Evolutionary conservation across 2,113 vertebrate genomes (phyloP).

Genomic region (Azemiops feae): DNA sequence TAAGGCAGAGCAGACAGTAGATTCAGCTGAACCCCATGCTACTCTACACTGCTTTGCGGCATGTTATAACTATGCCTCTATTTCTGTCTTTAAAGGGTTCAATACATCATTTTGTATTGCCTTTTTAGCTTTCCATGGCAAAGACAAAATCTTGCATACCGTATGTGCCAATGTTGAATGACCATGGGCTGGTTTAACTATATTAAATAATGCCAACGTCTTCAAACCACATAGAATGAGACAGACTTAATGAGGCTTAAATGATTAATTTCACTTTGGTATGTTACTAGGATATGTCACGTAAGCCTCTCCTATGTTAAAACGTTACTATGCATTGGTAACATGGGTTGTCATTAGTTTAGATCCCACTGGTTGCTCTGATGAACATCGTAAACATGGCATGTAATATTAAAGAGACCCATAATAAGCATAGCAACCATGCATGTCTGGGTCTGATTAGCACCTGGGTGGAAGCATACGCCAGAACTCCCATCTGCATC

Average conservation of each 20-base stretch:
- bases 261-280: not conserved
- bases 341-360: not conserved
- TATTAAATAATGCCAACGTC: not conserved
- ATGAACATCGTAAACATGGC: not conserved
- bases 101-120: not conserved
- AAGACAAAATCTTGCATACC: not conserved
- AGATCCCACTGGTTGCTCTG: not conserved
- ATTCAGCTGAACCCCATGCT: not conserved
- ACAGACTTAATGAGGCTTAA: not conserved
- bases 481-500: not conserved
- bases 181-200: not conserved
- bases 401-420: not conserved
- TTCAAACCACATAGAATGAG: not conserved
- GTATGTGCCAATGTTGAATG: not conserved
- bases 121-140: conserved; percentile 2
- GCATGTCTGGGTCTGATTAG: not conserved
- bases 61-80: not conserved
- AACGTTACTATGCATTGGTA: not conserved
- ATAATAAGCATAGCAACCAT: not conserved
- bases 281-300: conserved; percentile 2
- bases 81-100: not conserved
- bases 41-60: not conserved
- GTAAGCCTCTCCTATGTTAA: not conserved
- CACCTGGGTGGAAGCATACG: not conserved
- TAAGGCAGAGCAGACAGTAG: not conserved